Evolutionary conservation across 30 jellyfish, hydroid and myxozoan genomes (phyloP), one percentile per base, ranked within the genome.

Genomic region (Clytia hemisphaerica): DNA sequence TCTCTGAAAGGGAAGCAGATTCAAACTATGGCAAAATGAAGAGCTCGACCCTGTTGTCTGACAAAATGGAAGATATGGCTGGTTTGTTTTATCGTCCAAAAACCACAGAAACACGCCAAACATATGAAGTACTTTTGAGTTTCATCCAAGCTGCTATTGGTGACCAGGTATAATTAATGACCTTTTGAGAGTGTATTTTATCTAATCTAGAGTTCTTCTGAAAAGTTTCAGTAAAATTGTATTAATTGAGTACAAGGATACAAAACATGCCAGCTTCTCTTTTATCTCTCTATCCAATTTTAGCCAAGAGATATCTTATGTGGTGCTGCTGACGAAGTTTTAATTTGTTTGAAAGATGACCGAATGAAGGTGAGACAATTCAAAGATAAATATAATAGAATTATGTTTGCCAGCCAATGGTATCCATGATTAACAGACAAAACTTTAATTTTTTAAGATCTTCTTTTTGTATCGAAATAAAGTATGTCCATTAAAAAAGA

Each of bases 311-410:
- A 92, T 65, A 92, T 92, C 28, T 66, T 92, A 15, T 82, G 95
- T 67, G 99, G 95, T 63, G 99, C 99, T 5, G 99, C 99, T 28
- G 99, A 92, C 73, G 99, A 92, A 58, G 93, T 92, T 21, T 63
- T 92, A 32, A 72, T 85, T 72, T 77, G 83, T 16, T 55, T 92
- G 35, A 92, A 92, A 73, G 95, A 92, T 66, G 99, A 92, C 33
- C 62, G 71, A 68, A 55, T 73, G 27, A 92, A 84, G 91, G 99
- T 81, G 24, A 29, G 69, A n/a, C 2, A 4, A 62, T 62, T 29
- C n/a, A n/a, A n/a, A n/a, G n/a, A n/a, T n/a, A n/a, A n/a, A n/a
- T n/a, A n/a, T n/a, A n/a, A n/a, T n/a, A n/a, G n/a, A n/a, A n/a
- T n/a, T n/a, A n/a, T n/a, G n/a, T n/a, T n/a, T n/a, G n/a, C n/a